Evolutionary conservation across 1,140 invertebrate genomes (phyloP).

Genomic region (Diuraphis noxia): DNA sequence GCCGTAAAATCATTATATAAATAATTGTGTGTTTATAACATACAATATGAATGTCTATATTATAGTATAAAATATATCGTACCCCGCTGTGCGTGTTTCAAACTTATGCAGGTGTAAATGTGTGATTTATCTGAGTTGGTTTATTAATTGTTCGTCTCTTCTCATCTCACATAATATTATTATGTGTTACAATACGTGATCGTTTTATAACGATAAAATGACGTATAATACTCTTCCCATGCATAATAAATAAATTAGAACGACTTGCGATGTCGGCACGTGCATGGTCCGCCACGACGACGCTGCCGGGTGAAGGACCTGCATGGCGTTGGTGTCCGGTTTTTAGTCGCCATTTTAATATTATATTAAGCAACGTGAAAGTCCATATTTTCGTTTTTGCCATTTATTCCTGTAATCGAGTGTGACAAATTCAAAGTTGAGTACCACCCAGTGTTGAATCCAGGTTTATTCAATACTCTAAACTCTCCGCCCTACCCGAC

Average conservation of each 20-base stretch:
- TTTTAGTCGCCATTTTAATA: neutral
- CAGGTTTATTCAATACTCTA: too few relatives aligned
- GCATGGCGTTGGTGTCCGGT: neutral
- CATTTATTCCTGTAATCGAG: neutral
- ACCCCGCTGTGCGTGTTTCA: neutral
- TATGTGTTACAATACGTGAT: neutral
- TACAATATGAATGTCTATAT: neutral
- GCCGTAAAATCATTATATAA: neutral
- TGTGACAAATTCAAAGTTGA: too few relatives aligned
- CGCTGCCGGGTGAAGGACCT: neutral
- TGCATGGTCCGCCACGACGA: neutral
- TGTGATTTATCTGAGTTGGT: neutral
- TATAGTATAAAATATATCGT: neutral
- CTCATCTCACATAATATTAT: neutral
- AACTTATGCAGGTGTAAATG: neutral
- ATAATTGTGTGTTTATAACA: neutral
- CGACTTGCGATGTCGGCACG: neutral
- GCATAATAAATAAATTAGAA: constrained; percentile 10
- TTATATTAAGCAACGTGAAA: neutral
- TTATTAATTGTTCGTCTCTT: neutral
- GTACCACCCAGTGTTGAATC: too few relatives aligned
- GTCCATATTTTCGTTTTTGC: neutral
- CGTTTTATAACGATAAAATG: neutral
- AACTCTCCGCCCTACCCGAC: too few relatives aligned
- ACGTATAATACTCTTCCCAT: neutral